Percentiles rank a stretch among this genome's conserved stretches.
Conservation (phyloP, 2,113 vertebrate genomes). For the Pithys albifrons region DNA sequence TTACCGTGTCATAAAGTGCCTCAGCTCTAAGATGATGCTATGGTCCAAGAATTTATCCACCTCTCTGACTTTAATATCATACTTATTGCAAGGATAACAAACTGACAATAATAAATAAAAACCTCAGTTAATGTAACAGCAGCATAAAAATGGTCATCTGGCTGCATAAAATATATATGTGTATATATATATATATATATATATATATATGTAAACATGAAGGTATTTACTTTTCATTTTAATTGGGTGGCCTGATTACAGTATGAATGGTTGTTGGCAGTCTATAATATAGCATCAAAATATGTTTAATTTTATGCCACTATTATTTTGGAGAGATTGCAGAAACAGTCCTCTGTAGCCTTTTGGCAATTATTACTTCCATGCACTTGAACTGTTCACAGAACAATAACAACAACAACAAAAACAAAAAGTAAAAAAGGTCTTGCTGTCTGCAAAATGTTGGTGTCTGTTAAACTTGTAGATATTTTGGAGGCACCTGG, state of each 20-base stretch:
- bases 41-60: not conserved
- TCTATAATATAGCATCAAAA: not conserved
- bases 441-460: not conserved
- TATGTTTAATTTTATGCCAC: not conserved
- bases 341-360: not conserved
- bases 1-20: not conserved
- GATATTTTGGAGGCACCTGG: not conserved
- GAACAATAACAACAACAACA: not conserved
- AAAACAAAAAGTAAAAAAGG: not conserved
- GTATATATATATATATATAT: not conserved
- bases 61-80: not conserved
- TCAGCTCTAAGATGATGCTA: accelerated
- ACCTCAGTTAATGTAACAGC: not conserved
- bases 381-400: not conserved
- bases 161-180: not conserved
- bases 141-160: not conserved
- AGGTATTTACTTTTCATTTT: not conserved
- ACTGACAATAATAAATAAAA: not conserved
- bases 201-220: not conserved
- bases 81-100: not conserved
- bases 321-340: not conserved
- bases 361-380: not conserved
- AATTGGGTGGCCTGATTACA: not conserved
- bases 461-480: not conserved
- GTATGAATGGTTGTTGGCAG: not conserved